Conservation (phyloP, 1,140 invertebrate species). For the Oscheius sp. region DNA sequence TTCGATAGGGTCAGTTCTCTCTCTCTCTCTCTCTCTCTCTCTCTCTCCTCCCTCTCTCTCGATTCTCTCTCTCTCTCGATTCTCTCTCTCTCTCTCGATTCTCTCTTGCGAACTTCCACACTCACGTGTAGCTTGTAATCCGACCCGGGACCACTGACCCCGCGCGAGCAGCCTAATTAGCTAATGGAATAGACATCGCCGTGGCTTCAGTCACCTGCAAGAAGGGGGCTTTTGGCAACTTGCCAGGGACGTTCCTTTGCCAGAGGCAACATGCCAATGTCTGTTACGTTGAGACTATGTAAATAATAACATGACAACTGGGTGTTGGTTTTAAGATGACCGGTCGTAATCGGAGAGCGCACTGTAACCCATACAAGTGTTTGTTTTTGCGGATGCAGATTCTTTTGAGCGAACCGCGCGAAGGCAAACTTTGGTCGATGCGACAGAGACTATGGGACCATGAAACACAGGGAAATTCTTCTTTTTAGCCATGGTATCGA, state of each 20-base stretch:
- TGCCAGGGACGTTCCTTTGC: neutral
- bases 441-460: neutral
- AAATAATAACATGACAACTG: neutral
- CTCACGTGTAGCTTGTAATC: neutral
- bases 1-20: constrained; percentile 72
- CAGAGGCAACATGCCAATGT: too few relatives aligned
- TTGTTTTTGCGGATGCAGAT: neutral
- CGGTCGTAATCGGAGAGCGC: neutral
- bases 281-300: too few relatives aligned
- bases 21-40: too few relatives aligned
- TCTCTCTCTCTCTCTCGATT: too few relatives aligned
- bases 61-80: too few relatives aligned
- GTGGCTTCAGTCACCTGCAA: neutral
- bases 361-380: neutral
- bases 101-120: too few relatives aligned
- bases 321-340: neutral
- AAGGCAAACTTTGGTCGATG: neutral
- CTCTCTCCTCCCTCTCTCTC: too few relatives aligned
- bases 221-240: neutral
- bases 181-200: constrained; percentile 1
- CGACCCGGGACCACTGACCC: neutral
- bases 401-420: neutral
- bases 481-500: constrained; percentile 59
- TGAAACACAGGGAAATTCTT: neutral
- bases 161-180: neutral